These are phyloP conservation scores for Saccostrea echinata DNA, from an alignment of 1,140 invertebrate species.

Conservation along the genomic window DNA sequence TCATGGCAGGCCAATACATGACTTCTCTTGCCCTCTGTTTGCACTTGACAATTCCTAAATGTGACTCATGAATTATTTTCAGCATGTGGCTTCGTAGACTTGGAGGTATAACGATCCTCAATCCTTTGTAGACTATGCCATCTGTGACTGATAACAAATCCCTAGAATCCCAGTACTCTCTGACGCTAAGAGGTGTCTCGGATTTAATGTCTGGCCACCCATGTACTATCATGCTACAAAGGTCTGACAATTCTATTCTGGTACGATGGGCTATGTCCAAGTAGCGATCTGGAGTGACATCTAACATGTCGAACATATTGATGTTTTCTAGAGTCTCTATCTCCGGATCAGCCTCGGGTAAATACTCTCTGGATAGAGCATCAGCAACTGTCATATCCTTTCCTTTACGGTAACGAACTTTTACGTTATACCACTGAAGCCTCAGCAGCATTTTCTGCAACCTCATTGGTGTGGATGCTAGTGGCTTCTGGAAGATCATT, in stretches of 20 bases:
- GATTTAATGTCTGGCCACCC: not conserved
- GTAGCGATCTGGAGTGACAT: conserved; percentile 31
- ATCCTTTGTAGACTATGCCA: conserved; percentile 25
- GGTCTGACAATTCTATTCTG: too few species aligned
- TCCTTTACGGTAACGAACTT: too few species aligned
- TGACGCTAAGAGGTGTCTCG: not conserved
- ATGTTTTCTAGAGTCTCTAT: not conserved
- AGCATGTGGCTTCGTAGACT: not conserved
- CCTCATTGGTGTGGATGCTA: too few species aligned
- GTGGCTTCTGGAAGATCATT: conserved; percentile 51
- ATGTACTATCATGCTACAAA: not conserved
- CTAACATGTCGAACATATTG: conserved; percentile 38
- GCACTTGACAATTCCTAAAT: too few species aligned
- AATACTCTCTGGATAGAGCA: conserved; percentile 60
- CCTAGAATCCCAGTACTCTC: not conserved
- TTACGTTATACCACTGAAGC: too few species aligned
- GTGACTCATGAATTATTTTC: not conserved
- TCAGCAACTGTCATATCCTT: conserved; percentile 62
- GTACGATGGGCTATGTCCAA: conserved; percentile 16
- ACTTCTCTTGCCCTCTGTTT: conserved; percentile 3
- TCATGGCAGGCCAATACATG: not conserved
- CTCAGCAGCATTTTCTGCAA: too few species aligned
- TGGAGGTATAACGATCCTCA: not conserved
- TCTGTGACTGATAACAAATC: not conserved
- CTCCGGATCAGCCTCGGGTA: not conserved